Base-by-base conservation (phyloP, 53 echinoderm and acorn worm genomes). In the Mesocentrotus franciscanus region DNA sequence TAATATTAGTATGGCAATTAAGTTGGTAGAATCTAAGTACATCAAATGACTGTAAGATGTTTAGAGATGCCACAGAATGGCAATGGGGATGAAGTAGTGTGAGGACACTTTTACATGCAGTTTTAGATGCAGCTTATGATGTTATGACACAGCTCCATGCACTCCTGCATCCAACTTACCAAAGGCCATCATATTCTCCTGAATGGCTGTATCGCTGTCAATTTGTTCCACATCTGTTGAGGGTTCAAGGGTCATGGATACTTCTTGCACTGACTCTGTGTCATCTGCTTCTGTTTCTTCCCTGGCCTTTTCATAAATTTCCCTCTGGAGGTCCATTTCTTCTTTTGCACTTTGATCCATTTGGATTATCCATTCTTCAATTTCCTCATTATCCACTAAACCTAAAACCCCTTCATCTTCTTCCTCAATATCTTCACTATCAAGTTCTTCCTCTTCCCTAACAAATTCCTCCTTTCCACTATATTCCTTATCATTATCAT, bases 281-380 rank as follows among this genome's bases (percentile, higher is more conserved):
- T 87, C 42, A 8, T 49, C 84, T 49, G 22, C 20, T 36, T 84
- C 59, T 59, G 4, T 58, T 58, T 57, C 57, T 29, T 87, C 87
- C 24, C 5, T 57, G 27, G 87, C 32, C 27, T 87, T 58, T 58
- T 58, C 87, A n/a, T 57, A 29, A 58, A 58, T 27, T 87, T 87
- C 87, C 59, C 39, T 57, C n/a, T n/a, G 56, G 58, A 8, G 10
- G 4, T 58, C 58, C 87, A 58, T n/a, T 58, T 57, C 56, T 87
- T 87, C 87, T 58, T 12, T 87, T 0, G 17, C 57, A 87, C 10
- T n/a, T 27, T 87, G 26, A 57, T 87, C 58, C 87, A 87, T 87
- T n/a, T 87, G 87, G 13, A 87, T 59, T 57, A 87, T 87, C 87
- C 87, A 87, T 58, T 87, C 87, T 87, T 87, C 87, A 57, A 87